Evolutionary conservation across 23 tunicate genomes (phyloP).

Genomic region (Trididemnum miniatum): DNA sequence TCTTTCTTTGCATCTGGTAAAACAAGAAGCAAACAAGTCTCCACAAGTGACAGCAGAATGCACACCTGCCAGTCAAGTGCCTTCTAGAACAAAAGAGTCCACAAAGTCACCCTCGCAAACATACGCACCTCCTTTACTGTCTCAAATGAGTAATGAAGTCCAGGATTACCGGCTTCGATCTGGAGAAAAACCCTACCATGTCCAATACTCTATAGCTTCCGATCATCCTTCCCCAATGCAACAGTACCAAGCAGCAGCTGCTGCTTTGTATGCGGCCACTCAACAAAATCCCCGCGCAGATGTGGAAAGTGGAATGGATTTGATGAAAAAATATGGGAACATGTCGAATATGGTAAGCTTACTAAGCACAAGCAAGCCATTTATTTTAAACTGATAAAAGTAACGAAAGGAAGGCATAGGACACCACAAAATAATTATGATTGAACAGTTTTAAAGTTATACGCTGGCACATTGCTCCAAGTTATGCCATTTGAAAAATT

Average conservation of each 20-base stretch:
- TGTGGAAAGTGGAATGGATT: constrained; percentile 49
- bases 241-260: constrained; percentile 75
- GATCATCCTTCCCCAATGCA: constrained; percentile 56
- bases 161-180: not conserved
- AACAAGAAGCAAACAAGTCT: constrained; percentile 25
- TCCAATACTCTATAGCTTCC: constrained; percentile 89
- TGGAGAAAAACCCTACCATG: constrained; percentile 74
- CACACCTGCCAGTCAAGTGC: not conserved
- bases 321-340: constrained; percentile 92
- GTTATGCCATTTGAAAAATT: not conserved
- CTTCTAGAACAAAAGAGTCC: constrained; percentile 19
- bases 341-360: constrained; percentile 92
- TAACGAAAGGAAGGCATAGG: too few relatives aligned
- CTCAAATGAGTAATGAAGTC: constrained; percentile 2
- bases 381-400: not conserved
- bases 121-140: not conserved
- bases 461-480: too few relatives aligned
- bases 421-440: too few relatives aligned
- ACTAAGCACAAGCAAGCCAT: too few relatives aligned
- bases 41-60: constrained; percentile 21
- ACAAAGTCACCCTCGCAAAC: not conserved
- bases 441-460: not conserved
- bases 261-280: constrained; percentile 50
- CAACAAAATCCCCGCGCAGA: constrained; percentile 20
- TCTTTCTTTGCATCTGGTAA: constrained; percentile 10